Conservation (phyloP, 2,888 invertebrate genomes). For the Omphaloscelis lunosa region DNA sequence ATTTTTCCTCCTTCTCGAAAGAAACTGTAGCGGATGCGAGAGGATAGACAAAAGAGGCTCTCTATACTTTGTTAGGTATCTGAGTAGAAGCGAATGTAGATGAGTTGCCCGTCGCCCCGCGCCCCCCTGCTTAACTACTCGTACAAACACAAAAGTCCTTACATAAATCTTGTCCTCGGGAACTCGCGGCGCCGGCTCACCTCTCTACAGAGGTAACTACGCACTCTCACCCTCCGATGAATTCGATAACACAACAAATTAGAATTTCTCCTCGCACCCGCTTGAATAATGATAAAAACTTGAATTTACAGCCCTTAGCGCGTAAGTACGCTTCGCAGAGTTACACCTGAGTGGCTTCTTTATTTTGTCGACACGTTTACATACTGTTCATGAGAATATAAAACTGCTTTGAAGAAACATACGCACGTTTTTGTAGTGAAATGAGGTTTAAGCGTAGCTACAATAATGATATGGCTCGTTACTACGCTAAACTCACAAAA, state of each 20-base stretch:
- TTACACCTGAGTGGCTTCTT: conserved; percentile 78
- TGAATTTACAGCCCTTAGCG: conserved; percentile 76
- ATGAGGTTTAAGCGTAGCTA: conserved; percentile 40
- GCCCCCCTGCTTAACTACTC: conserved; percentile 86
- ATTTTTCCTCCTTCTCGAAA: conserved; percentile 83
- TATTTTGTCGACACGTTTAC: conserved; percentile 79
- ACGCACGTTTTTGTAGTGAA: conserved; percentile 52
- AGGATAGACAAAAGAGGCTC: conserved; percentile 86
- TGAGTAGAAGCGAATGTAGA: conserved; percentile 88
- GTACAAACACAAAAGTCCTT: conserved; percentile 90
- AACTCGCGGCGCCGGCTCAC: conserved; percentile 84
- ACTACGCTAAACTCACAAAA: conserved; percentile 17
- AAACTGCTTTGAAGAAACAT: conserved; percentile 59
- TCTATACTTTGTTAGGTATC: conserved; percentile 86
- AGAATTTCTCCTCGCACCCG: conserved; percentile 76
- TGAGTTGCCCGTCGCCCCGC: conserved; percentile 80
- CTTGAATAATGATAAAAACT: conserved; percentile 79
- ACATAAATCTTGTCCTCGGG: conserved; percentile 89
- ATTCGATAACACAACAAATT: conserved; percentile 87
- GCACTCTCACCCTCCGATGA: conserved; percentile 78
- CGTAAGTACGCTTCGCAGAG: conserved; percentile 79
- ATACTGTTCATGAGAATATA: conserved; percentile 68
- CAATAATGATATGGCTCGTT: conserved; percentile 47
- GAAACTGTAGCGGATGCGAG: conserved; percentile 87
- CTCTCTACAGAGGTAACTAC: conserved; percentile 80